Conservation (phyloP, 2,888 invertebrate genomes). For the Tachina grossa region DNA sequence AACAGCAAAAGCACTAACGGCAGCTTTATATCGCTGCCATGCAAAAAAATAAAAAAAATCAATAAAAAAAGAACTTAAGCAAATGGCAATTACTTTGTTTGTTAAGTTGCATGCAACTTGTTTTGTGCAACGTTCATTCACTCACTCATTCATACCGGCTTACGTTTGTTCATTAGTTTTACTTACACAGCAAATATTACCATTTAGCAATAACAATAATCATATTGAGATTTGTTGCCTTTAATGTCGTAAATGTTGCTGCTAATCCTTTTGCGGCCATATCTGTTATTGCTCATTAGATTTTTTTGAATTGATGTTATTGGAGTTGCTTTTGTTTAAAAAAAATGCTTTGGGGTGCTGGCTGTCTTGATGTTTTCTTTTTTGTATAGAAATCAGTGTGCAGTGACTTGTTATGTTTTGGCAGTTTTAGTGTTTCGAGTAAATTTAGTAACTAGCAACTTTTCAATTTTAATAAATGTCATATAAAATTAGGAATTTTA, state of each 20-base stretch:
- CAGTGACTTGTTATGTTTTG: conserved; percentile 17
- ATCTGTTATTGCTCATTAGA: conserved; percentile 34
- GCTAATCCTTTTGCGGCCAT: conserved; percentile 50
- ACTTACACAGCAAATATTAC: conserved; percentile 45
- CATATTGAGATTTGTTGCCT: conserved; percentile 62
- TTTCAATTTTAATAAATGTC: conserved; percentile 47
- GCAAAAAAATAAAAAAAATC: conserved; percentile 29
- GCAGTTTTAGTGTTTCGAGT: background rate
- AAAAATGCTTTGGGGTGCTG: conserved; percentile 30
- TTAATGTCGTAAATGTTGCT: conserved; percentile 33
- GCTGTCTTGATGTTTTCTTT: conserved; percentile 26
- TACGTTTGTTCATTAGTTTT: conserved; percentile 41
- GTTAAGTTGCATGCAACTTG: conserved; percentile 68
- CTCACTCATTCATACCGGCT: conserved; percentile 1
- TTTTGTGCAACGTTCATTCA: conserved; percentile 36
- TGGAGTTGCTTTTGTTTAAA: conserved; percentile 2
- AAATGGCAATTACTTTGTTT: conserved; percentile 69
- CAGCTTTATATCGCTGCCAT: background rate
- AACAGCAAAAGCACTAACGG: conserved; percentile 2
- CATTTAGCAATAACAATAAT: conserved; percentile 67
- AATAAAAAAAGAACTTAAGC: conserved; percentile 56
- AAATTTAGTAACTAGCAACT: conserved; percentile 21
- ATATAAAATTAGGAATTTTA: background rate
- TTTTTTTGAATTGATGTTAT: conserved; percentile 20
- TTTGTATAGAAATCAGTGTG: conserved; percentile 37